Conservation (phyloP, 1,140 invertebrate species). For the Euura saliciscinereae region DNA sequence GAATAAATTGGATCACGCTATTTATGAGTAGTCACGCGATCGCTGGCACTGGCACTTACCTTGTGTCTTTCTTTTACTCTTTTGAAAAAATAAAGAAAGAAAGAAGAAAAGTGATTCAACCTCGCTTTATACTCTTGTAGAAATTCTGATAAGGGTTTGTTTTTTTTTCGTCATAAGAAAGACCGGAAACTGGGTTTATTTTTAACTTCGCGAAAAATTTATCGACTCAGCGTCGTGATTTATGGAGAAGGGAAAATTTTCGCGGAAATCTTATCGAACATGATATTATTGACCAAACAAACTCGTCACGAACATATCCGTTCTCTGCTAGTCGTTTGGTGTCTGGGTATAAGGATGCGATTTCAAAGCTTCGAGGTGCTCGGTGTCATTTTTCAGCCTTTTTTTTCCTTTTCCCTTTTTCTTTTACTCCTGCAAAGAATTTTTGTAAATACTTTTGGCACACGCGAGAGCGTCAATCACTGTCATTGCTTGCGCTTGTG, state of each 20-base stretch:
- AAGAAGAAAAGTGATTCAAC: too few relatives aligned
- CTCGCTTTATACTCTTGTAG: too few relatives aligned
- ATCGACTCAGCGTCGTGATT: not conserved
- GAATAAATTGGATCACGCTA: too few relatives aligned
- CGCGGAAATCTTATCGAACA: not conserved
- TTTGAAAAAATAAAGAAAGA: too few relatives aligned
- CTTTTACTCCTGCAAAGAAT: not conserved
- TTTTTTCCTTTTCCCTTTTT: not conserved
- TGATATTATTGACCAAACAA: not conserved
- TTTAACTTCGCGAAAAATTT: too few relatives aligned
- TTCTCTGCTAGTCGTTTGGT: not conserved
- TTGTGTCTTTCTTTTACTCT: too few relatives aligned
- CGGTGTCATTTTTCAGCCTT: not conserved
- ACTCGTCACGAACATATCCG: too few relatives aligned
- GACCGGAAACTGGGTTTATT: too few relatives aligned
- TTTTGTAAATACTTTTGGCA: slow-evolving; percentile 5
- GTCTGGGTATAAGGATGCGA: not conserved
- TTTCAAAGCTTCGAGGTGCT: not conserved
- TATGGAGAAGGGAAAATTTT: not conserved
- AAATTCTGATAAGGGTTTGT: too few relatives aligned
- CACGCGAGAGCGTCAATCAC: slow-evolving; percentile 6
- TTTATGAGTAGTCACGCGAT: too few relatives aligned
- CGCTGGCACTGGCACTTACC: too few relatives aligned
- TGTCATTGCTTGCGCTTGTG: not conserved
- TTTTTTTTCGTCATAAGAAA: too few relatives aligned